phyloP scores from a whole-genome alignment of 2,797 vertebrate species.

The Argya squamiceps region DNA sequence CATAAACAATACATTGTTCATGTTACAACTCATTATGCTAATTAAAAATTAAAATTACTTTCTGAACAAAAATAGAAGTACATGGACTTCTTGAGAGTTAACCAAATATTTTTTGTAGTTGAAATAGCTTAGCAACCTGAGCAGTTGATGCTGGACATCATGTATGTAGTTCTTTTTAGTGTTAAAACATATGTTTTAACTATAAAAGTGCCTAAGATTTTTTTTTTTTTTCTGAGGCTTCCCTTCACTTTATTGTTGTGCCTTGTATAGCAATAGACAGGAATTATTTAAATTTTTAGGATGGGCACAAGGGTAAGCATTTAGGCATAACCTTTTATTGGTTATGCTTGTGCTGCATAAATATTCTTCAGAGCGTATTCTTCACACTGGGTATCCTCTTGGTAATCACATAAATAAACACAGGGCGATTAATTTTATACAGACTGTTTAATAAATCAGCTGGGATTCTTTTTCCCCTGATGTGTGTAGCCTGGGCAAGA shows the following conservation, averaged over 20 bases:
- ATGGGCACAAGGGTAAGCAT: not conserved
- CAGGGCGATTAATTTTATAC: not conserved
- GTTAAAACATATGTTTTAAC: not conserved
- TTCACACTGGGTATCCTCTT: not conserved
- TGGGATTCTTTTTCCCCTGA: not conserved
- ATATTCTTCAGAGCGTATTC: not conserved
- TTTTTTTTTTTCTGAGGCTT: not conserved
- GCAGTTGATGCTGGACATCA: accelerated
- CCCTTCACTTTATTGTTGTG: not conserved
- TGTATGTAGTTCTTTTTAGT: not conserved
- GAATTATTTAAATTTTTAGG: not conserved
- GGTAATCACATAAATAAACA: not conserved
- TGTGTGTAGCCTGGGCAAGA: not conserved
- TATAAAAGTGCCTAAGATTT: not conserved
- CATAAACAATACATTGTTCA: not conserved
- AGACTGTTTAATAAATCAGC: not conserved
- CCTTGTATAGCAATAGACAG: not conserved
- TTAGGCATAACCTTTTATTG: not conserved
- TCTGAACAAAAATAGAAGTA: not conserved
- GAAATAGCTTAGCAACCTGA: not conserved
- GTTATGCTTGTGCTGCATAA: not conserved
- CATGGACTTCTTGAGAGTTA: not conserved
- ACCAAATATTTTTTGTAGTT: not conserved
- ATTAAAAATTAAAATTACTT: not conserved
- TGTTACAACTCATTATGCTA: not conserved